Evolutionary conservation across 2,797 vertebrate species (phyloP), one percentile per base, ranked within the genome.

Genomic region (Ceryle rudis): DNA sequence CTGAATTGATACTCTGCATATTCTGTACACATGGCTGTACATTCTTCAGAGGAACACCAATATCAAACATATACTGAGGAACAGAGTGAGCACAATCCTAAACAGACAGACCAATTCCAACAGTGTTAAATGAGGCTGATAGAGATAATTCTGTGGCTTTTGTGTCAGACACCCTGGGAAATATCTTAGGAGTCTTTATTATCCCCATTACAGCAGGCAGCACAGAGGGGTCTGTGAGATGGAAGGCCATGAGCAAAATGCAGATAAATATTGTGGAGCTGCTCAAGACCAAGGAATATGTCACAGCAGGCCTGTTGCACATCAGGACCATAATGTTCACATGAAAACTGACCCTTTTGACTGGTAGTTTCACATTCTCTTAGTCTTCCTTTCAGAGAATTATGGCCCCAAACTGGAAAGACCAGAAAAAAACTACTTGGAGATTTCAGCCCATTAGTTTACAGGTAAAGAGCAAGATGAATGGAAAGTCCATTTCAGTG

Each of bases 211-310:
- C 33, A 77, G 35, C 8, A 58, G 61, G 61, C 87, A 91, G 52
- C 37, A 54, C 47, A 93, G 90, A 81, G 22, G 52, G 80, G 82
- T 70, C 70, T 80, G 64, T 60, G 78, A 92, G 60, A 73, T n/a
- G 25, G 44, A 86, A 87, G 19, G 57, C 89, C 37, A 37, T 67
- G 73, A 86, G 54, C 57, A 89, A 92, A 82, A 94, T 14, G 41
- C 57, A 77, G 54, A 75, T 80, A 85, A 70, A 89, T 77, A 87
- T 5, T 23, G 41, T 70, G 44, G 44, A 85, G 47, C 78, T 82
- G 51, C 44, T 49, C 61, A 64, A 93, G 75, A 80, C 78, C 71
- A 90, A 81, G 60, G 31, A 87, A 85, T 87, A 93, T 82, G 55
- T 94, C 90, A 80, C 28, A 33, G 55, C 42, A 92, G 47, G 31